A percentile compares a stretch with the other conserved stretches of the same genome.
Conservation (phyloP, 2,888 invertebrate species). For the Eurytoma californica region DNA sequence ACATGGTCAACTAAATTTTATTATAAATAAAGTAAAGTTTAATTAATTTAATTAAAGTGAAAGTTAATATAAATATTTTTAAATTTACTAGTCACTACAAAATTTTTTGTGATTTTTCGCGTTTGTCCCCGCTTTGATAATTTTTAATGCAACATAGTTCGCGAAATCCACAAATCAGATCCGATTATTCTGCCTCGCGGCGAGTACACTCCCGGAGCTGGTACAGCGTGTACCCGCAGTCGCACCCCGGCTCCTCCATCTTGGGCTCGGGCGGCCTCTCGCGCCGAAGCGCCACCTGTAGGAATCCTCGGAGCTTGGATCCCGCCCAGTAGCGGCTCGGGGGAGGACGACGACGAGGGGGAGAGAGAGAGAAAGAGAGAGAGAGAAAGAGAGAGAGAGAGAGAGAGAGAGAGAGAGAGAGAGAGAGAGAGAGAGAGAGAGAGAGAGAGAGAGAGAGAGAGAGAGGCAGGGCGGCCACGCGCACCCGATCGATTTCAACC, state of each 20-base stretch:
- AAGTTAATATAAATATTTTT: no score
- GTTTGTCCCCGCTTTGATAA: no score
- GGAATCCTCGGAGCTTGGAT: conserved; percentile 14
- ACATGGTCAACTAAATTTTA: no score
- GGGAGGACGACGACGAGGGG: background rate
- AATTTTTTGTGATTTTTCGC: no score
- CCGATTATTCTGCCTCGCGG: no score
- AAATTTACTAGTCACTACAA: no score
- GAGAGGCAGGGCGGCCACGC: conserved; percentile 9
- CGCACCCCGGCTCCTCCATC: conserved; percentile 35
- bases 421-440: background rate
- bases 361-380: background rate
- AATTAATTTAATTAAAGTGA: no score
- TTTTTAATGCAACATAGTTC: no score
- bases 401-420: background rate
- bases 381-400: background rate
- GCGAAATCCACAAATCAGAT: no score
- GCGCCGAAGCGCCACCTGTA: conserved; percentile 51
- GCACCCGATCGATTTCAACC: conserved; percentile 49
- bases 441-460: background rate
- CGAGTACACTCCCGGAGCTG: no score
- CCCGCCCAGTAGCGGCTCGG: background rate
- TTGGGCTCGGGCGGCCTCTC: conserved; percentile 12
- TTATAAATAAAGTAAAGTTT: no score
- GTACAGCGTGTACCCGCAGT: background rate